Conservation (phyloP, 2,113 vertebrate genomes). For the Aphyosemion australe region DNA sequence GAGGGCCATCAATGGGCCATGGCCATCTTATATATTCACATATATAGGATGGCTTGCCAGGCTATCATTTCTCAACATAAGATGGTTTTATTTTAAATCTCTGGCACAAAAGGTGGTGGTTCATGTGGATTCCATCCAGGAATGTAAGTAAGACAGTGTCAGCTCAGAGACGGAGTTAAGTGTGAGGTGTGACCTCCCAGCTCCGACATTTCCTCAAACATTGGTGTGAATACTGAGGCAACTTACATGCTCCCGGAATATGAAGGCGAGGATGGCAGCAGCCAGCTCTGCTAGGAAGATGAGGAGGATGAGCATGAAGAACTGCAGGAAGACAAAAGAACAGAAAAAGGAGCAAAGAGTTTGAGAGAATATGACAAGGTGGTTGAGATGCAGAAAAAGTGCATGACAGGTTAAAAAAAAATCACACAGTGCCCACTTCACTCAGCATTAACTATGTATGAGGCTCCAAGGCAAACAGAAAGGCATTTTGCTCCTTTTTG, state of each 20-base stretch:
- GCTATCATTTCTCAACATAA: no score
- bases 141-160: background rate
- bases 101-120: no score
- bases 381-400: slow-evolving; percentile 33
- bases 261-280: slow-evolving; percentile 91
- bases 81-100: no score
- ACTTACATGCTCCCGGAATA: slow-evolving; percentile 94
- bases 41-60: no score
- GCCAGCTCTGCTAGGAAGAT: slow-evolving; percentile 95
- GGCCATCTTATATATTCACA: no score
- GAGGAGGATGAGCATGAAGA: slow-evolving; percentile 95
- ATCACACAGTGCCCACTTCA: slow-evolving; percentile 24
- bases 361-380: slow-evolving; percentile 21
- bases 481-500: slow-evolving; percentile 35
- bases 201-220: background rate
- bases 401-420: slow-evolving; percentile 15
- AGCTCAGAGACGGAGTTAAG: background rate
- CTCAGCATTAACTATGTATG: slow-evolving; percentile 65
- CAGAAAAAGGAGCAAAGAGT: background rate
- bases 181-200: background rate
- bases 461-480: slow-evolving; percentile 30
- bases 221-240: background rate
- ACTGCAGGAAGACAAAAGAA: slow-evolving; percentile 77
- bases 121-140: background rate
- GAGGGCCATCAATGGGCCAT: no score